Evolutionary conservation across 1,140 invertebrate species (phyloP), one percentile per base, ranked within the genome.

Genomic region (Dreissena rostriformis): DNA sequence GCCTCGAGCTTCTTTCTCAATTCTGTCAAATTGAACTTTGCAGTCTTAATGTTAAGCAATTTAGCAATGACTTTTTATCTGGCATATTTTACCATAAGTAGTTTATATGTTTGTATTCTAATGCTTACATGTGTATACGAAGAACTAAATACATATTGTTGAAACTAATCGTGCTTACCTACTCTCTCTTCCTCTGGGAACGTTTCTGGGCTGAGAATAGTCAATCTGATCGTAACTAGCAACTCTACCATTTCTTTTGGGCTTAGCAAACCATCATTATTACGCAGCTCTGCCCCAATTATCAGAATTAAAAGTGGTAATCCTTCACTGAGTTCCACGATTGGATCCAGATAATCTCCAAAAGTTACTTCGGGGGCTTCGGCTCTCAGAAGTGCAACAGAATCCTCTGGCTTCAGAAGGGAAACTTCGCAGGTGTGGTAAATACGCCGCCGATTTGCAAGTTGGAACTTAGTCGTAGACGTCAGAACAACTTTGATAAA

Each of bases 111-210:
- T n/a, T n/a, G n/a, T n/a, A n/a, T n/a, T n/a, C n/a, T n/a, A n/a
- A n/a, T n/a, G n/a, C n/a, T n/a, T n/a, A n/a, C n/a, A n/a, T n/a
- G n/a, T n/a, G n/a, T n/a, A n/a, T n/a, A n/a, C n/a, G n/a, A n/a
- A n/a, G n/a, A n/a, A n/a, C n/a, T n/a, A n/a, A n/a, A n/a, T n/a
- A n/a, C n/a, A n/a, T n/a, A n/a, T n/a, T n/a, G n/a, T n/a, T 15
- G 14, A 15, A 15, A n/a, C 14, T n/a, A 61, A 61, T 15, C 14
- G 55, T 14, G 24, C 67, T 5, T 80, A 80, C 77, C 77, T 26
- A 52, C 53, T 28, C 77, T 26, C 22, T 80, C 77, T 53, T 80
- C 77, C 19, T 68, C 24, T 28, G 65, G 77, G 52, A 70, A 80
- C 19, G 55, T 70, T 53, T 68, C 77, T 24, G 22, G 19, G 22